Base-by-base conservation (phyloP, 2,113 vertebrate genomes). In the Acrocephalus arundinaceus region DNA sequence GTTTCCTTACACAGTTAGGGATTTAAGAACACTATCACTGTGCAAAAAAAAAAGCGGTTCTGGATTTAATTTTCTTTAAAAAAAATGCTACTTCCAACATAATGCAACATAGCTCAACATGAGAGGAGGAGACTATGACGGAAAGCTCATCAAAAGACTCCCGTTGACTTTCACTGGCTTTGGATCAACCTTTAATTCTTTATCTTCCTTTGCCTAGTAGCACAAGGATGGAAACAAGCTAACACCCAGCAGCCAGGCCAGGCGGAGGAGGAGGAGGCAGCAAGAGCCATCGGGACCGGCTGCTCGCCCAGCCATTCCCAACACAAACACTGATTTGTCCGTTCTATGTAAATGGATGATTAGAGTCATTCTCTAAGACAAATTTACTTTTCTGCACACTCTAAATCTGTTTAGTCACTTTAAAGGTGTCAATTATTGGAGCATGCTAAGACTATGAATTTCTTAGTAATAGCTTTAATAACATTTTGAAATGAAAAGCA, bases 401-500 rank as follows among this genome's bases (percentile, higher is more conserved):
- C 98, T 99, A 99, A 99, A 99, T 99, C 99, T 99, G 98, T 99
- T 98, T 98, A 98, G 99, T 98, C 98, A 99, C 98, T 99, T 99
- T 99, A 98, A 99, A 99, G 98, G 99, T 99, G 99, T 99, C 99
- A 99, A 99, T 99, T 99, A 99, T 98, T 98, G 98, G 98, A 98
- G 98, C 98, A 98, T 97, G 98, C 98, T 96, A 97, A 98, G 98
- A 98, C 98, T 98, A 98, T 97, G 98, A 98, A 98, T 99, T 99
- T 99, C 98, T 99, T 98, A 99, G 98, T 98, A 99, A 98, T 98
- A 98, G 98, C 98, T 98, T 99, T 99, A 99, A 99, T 99, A 99
- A 99, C 99, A 99, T 99, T 98, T 98, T 98, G 97, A 99, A 99
- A 99, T 99, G 99, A 99, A 98, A 99, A 99, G 98, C 99, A 99